Percentiles rank a stretch among this genome's conserved stretches.
Evolutionary conservation across 2,797 vertebrate genomes (phyloP).

Genomic region (Acipenser ruthenus): DNA sequence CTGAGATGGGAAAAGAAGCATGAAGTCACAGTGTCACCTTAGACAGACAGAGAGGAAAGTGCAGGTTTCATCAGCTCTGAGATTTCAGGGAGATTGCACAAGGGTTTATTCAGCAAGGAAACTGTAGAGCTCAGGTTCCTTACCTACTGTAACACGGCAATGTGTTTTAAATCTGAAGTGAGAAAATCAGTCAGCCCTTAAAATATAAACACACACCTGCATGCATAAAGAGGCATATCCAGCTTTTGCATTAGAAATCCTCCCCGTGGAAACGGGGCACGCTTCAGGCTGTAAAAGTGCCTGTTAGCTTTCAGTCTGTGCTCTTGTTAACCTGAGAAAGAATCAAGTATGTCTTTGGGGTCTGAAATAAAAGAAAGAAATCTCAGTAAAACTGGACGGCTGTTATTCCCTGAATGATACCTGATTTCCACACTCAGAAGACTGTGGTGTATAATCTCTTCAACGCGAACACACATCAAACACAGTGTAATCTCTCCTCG

Average conservation of each 20-base stretch:
- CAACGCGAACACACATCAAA: constrained; percentile 39
- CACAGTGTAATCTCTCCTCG: constrained; percentile 36
- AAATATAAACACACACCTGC: too few species aligned
- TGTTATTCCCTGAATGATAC: constrained; percentile 26
- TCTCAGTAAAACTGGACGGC: constrained; percentile 29
- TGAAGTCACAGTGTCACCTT: neutral
- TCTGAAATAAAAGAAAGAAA: constrained; percentile 30
- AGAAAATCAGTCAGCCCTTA: too few species aligned
- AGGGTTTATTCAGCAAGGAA: neutral
- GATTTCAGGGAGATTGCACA: neutral
- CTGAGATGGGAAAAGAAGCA: neutral
- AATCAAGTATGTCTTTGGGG: constrained; percentile 40
- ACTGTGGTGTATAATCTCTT: constrained; percentile 35
- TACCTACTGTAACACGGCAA: too few species aligned
- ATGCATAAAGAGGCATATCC: too few species aligned
- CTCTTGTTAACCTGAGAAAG: neutral
- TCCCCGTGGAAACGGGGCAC: too few species aligned
- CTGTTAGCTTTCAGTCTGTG: too few species aligned
- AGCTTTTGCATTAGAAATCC: too few species aligned
- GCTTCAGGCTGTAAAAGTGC: too few species aligned
- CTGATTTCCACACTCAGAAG: constrained; percentile 31
- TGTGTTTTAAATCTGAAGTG: too few species aligned
- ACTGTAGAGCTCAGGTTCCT: too few species aligned
- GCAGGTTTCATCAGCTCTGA: neutral
- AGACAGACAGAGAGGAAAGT: neutral